These are phyloP conservation scores for Hyposmocoma kahamanoa DNA, from an alignment of 1,140 invertebrate genomes.

Conservation along the genomic window DNA sequence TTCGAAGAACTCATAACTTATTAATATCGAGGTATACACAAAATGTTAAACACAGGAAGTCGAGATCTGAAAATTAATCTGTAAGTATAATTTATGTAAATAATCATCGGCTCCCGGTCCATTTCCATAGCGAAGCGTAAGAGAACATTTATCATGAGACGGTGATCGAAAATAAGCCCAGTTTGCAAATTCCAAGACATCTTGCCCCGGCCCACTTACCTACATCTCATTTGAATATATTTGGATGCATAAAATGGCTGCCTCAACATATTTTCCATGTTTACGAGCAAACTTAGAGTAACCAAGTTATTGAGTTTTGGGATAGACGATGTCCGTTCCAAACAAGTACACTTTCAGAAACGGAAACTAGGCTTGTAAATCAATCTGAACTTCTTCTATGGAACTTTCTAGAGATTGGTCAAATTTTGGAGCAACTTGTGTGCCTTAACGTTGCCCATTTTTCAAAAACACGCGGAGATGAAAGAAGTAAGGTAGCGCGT, in stretches of 20 bases:
- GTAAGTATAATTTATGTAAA: conserved; percentile 61
- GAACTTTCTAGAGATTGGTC: no score
- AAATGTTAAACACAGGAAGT: background rate
- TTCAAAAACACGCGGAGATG: no score
- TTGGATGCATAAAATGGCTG: conserved; percentile 13
- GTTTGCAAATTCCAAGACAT: conserved; percentile 26
- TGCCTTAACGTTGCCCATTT: no score
- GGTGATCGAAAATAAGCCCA: conserved; percentile 37
- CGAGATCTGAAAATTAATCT: conserved; percentile 18
- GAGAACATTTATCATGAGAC: conserved; percentile 45
- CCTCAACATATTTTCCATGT: background rate
- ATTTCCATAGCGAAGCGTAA: conserved; percentile 36
- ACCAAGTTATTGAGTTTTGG: no score
- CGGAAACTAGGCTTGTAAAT: no score
- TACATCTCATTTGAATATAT: conserved; percentile 42
- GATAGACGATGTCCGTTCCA: no score
- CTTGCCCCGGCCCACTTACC: conserved; percentile 11
- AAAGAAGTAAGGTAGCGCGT: no score
- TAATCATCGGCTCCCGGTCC: conserved; percentile 39
- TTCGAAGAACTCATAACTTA: no score
- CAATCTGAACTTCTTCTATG: no score
- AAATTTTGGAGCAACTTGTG: no score
- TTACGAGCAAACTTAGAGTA: background rate
- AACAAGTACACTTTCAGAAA: no score
- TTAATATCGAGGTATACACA: no score